Evolutionary conservation across 1,140 invertebrate genomes (phyloP).

Genomic region (Ephestia elutella): DNA sequence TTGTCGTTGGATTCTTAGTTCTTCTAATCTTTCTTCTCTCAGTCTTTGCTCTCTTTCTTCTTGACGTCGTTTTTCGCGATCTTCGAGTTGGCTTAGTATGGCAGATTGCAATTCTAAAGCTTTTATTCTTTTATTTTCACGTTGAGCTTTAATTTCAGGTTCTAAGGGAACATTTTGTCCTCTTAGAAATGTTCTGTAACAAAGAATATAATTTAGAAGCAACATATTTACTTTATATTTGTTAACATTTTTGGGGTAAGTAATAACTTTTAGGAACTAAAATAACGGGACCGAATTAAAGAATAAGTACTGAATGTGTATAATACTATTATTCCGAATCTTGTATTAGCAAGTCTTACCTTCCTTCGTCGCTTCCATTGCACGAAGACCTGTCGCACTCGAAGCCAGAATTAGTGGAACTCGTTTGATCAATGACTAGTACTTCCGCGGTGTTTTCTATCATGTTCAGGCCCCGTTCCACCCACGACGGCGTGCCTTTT

Average conservation of each 20-base stretch:
- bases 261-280: too few relatives aligned
- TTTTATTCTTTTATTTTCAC: slow-evolving; percentile 80
- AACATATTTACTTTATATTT: background rate
- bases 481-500: slow-evolving; percentile 76
- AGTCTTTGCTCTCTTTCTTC: slow-evolving; percentile 78
- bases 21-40: slow-evolving; percentile 80
- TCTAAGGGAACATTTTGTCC: slow-evolving; percentile 84
- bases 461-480: slow-evolving; percentile 77
- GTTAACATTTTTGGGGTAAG: background rate
- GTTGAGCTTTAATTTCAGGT: slow-evolving; percentile 78
- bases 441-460: slow-evolving; percentile 67
- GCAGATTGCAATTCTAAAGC: slow-evolving; percentile 83
- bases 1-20: slow-evolving; percentile 79
- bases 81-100: slow-evolving; percentile 83
- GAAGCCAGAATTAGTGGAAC: slow-evolving; percentile 55
- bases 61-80: slow-evolving; percentile 77
- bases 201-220: background rate
- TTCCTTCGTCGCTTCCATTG: slow-evolving; percentile 66
- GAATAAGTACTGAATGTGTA: too few relatives aligned
- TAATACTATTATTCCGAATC: background rate
- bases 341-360: slow-evolving; percentile 26
- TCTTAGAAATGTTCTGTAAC: slow-evolving; percentile 77
- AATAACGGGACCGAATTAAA: background rate
- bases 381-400: slow-evolving; percentile 62
- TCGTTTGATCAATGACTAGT: slow-evolving; percentile 66